These are phyloP conservation scores for Agrypnus murinus DNA, from an alignment of 2,888 invertebrate genomes.

Conservation along the genomic window DNA sequence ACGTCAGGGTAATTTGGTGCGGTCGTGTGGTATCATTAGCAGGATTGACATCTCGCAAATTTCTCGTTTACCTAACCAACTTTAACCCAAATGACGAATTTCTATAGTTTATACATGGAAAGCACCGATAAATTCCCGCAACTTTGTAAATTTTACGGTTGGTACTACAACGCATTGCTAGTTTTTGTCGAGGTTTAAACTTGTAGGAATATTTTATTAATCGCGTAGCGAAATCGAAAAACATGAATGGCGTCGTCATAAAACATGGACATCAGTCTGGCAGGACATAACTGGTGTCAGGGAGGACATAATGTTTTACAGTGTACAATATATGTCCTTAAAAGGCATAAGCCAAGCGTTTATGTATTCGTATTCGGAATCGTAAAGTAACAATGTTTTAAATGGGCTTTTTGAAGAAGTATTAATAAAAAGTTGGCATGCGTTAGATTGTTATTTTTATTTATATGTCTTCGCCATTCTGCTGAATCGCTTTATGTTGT, in stretches of 20 bases:
- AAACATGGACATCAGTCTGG: slow-evolving; percentile 55
- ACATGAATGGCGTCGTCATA: slow-evolving; percentile 54
- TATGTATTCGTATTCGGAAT: slow-evolving; percentile 63
- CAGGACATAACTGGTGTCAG: slow-evolving; percentile 60
- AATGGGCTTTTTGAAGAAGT: slow-evolving; percentile 59
- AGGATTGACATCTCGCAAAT: slow-evolving; percentile 72
- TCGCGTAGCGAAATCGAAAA: slow-evolving; percentile 50
- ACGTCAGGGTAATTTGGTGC: slow-evolving; percentile 69
- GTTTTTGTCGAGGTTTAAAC: slow-evolving; percentile 29
- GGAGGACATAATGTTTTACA: slow-evolving; percentile 64
- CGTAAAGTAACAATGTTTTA: slow-evolving; percentile 65
- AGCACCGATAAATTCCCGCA: slow-evolving; percentile 23
- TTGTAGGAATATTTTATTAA: slow-evolving; percentile 44
- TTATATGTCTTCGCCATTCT: slow-evolving; percentile 49
- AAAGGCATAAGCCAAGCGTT: slow-evolving; percentile 63
- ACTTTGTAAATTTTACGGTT: slow-evolving; percentile 41
- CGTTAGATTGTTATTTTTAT: slow-evolving; percentile 61
- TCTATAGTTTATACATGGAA: slow-evolving; percentile 40
- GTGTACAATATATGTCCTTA: slow-evolving; percentile 64
- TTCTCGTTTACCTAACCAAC: slow-evolving; percentile 64
- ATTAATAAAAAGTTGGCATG: slow-evolving; percentile 63
- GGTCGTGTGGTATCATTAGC: slow-evolving; percentile 72
- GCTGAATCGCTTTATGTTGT: slow-evolving; percentile 46
- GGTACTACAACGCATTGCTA: slow-evolving; percentile 9
- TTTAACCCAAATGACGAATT: slow-evolving; percentile 51